Conservation (phyloP, 2,888 invertebrate species). For the Andrena bucephala region DNA sequence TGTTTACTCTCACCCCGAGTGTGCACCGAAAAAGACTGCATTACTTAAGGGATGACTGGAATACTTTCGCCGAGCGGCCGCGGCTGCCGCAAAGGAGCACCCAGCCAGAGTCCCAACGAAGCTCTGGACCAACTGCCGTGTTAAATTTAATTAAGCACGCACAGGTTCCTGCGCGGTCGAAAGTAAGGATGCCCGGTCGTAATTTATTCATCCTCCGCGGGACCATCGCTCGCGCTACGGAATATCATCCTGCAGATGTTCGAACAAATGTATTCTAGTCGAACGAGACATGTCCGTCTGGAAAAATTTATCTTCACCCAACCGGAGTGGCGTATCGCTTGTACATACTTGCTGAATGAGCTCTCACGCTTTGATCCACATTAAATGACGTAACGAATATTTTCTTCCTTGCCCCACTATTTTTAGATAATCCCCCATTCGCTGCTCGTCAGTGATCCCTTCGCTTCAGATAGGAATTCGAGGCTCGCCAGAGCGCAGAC, state of each 20-base stretch:
- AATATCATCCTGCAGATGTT: conserved; percentile 44
- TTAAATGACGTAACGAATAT: conserved; percentile 40
- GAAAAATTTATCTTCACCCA: conserved; percentile 14
- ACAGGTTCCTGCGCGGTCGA: conserved; percentile 19
- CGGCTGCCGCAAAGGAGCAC: conserved; percentile 1
- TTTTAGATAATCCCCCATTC: too few species aligned
- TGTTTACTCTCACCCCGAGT: conserved; percentile 6
- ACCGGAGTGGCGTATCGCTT: too few species aligned
- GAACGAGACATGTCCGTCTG: conserved; percentile 18
- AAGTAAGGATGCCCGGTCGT: conserved; percentile 41
- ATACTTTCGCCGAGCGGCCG: conserved; percentile 21
- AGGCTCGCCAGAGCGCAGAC: too few species aligned
- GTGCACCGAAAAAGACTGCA: neutral
- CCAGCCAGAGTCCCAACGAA: conserved; percentile 17
- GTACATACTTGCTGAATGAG: neutral
- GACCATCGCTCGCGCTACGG: conserved; percentile 3
- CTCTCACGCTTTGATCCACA: conserved; percentile 19
- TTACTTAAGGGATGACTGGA: conserved; percentile 18
- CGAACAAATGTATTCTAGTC: conserved; percentile 29
- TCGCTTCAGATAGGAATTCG: neutral
- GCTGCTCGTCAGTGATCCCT: neutral
- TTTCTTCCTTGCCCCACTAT: conserved; percentile 23
- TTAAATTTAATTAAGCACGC: conserved; percentile 64
- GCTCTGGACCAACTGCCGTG: conserved; percentile 36
- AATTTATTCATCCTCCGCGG: conserved; percentile 59